phyloP scores from a whole-genome alignment of 2,797 vertebrate genomes.

The Coranthus polyacanthus region DNA sequence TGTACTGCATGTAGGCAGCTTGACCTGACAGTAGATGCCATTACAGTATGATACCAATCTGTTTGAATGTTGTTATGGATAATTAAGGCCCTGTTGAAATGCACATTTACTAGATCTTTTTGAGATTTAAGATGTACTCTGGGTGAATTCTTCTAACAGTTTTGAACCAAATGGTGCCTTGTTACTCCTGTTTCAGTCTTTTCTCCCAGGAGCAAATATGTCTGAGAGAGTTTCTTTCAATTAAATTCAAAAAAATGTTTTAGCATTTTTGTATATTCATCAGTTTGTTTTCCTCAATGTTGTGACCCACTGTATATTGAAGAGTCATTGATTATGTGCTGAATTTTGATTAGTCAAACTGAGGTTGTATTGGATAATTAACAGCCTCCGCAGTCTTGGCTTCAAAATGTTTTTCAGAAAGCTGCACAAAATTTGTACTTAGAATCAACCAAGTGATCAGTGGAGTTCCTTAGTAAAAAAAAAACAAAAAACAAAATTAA shows the following conservation, averaged over 20 bases:
- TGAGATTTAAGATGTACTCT: conserved; percentile 12
- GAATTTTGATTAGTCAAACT: conserved; percentile 32
- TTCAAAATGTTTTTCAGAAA: conserved; percentile 8
- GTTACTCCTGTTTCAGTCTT: conserved; percentile 9
- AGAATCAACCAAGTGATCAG: conserved; percentile 6
- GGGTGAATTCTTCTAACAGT: conserved; percentile 10
- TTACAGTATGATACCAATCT: too few species aligned
- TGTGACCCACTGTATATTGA: conserved; percentile 6
- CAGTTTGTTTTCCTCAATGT: neutral
- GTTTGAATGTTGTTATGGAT: conserved; percentile 42
- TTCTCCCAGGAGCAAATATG: neutral
- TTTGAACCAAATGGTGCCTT: conserved; percentile 16
- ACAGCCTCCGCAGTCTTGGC: too few species aligned
- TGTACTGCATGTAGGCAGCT: conserved; percentile 19
- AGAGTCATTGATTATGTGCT: conserved; percentile 27
- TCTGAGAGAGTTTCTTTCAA: too few species aligned
- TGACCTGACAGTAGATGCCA: conserved; percentile 21
- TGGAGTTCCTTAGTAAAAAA: too few species aligned
- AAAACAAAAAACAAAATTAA: too few species aligned
- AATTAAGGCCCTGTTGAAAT: conserved; percentile 52
- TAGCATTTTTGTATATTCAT: conserved; percentile 3
- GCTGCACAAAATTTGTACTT: conserved; percentile 20
- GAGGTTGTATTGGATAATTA: conserved; percentile 29
- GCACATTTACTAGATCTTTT: conserved; percentile 21
- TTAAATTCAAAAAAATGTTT: too few species aligned